These are phyloP conservation scores for Nemotelus nigrinus DNA, from an alignment of 2,888 invertebrate species.

Conservation along the genomic window DNA sequence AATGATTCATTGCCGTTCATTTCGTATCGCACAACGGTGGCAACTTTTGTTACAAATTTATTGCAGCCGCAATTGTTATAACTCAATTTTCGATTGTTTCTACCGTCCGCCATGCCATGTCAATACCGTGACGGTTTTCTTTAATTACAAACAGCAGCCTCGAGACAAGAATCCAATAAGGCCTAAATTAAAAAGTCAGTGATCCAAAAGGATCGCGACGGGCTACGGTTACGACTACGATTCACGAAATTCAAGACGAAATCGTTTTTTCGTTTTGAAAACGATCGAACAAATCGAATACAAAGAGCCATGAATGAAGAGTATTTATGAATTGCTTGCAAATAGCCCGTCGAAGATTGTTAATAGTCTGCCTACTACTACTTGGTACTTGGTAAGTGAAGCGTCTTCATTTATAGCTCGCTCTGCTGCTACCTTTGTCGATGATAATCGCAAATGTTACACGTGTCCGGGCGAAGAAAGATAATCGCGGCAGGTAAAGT, in stretches of 20 bases:
- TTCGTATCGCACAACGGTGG: constrained; percentile 1
- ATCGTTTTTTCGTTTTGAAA: neutral
- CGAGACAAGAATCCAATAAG: constrained; percentile 8
- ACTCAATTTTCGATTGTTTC: constrained; percentile 30
- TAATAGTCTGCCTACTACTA: constrained; percentile 14
- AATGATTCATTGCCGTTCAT: constrained; percentile 24
- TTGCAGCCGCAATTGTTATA: constrained; percentile 26
- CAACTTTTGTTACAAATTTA: constrained; percentile 6
- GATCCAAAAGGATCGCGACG: neutral
- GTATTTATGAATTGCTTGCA: constrained; percentile 16
- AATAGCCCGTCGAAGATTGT: constrained; percentile 30
- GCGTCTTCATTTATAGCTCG: constrained; percentile 30
- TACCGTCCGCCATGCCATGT: neutral
- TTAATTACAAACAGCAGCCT: constrained; percentile 19
- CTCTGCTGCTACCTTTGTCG: constrained; percentile 18
- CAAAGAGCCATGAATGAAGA: neutral
- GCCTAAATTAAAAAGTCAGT: constrained; percentile 17
- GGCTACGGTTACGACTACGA: neutral
- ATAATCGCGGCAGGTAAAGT: constrained; percentile 30
- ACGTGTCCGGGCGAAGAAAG: constrained; percentile 23
- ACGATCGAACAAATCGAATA: no score
- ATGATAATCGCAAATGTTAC: constrained; percentile 30
- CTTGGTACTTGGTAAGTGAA: constrained; percentile 11
- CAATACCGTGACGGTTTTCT: constrained; percentile 29
- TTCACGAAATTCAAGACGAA: neutral